Conservation (phyloP, 2,113 vertebrate genomes). For the Osmerus mordax region DNA sequence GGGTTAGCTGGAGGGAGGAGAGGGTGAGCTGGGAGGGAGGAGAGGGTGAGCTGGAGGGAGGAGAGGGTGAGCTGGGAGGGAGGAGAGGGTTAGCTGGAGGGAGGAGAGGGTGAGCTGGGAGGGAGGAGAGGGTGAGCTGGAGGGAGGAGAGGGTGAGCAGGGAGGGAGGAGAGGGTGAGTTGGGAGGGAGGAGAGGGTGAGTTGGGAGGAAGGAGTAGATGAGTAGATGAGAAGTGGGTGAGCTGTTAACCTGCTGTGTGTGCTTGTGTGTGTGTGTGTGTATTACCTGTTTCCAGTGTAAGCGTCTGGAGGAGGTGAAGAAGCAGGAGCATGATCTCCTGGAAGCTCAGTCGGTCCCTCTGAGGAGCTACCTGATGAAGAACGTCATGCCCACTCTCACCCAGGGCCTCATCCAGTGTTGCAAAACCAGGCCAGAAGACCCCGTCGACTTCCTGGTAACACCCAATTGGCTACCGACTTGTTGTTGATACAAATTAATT, state of each 20-base stretch:
- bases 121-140: too few species aligned
- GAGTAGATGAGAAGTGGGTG: too few species aligned
- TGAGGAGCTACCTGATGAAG: conserved; percentile 82
- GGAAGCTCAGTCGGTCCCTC: conserved; percentile 73
- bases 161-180: too few species aligned
- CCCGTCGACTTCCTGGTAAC: conserved; percentile 89
- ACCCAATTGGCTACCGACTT: background rate
- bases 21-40: background rate
- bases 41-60: background rate
- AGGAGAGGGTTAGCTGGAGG: too few species aligned
- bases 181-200: too few species aligned
- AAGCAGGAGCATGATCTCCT: conserved; percentile 77
- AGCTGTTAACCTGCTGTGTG: too few species aligned
- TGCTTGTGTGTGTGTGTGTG: too few species aligned
- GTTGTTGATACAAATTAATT: background rate
- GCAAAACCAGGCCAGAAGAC: conserved; percentile 76
- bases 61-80: too few species aligned
- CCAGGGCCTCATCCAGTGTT: conserved; percentile 83
- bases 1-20: too few species aligned
- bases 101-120: background rate
- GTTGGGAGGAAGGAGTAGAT: too few species aligned
- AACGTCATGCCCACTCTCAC: conserved; percentile 86
- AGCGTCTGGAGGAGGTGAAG: conserved; percentile 69
- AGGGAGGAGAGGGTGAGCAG: background rate
- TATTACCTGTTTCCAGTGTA: conserved; percentile 62